These are phyloP conservation scores for Hemicrepidius hirtus DNA, from an alignment of 2,888 invertebrate species.

Conservation along the genomic window DNA sequence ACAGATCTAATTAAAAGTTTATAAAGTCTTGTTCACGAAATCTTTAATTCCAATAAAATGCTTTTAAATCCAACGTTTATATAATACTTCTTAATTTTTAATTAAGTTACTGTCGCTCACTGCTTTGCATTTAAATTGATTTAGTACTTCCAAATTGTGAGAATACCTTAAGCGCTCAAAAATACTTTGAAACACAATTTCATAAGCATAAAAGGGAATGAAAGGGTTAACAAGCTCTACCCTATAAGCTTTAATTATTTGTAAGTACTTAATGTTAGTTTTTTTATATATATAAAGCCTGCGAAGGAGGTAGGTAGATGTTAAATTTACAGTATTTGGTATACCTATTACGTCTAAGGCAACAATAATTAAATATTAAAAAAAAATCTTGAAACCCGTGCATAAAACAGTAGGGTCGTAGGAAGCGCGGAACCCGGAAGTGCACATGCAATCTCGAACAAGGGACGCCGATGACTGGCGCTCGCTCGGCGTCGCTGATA, in stretches of 20 bases:
- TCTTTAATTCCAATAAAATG: slow-evolving; percentile 3
- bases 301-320: neutral
- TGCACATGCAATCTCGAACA: slow-evolving; percentile 60
- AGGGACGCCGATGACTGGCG: slow-evolving; percentile 66
- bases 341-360: too few relatives aligned
- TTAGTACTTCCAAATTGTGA: neutral
- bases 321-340: neutral
- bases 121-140: neutral
- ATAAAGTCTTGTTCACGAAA: slow-evolving; percentile 14
- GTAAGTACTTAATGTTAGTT: too few relatives aligned
- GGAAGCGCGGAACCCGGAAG: slow-evolving; percentile 49
- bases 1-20: slow-evolving; percentile 22
- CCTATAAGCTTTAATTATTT: too few relatives aligned
- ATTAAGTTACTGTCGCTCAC: slow-evolving; percentile 1
- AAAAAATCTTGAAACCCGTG: slow-evolving; percentile 11
- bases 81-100: slow-evolving; percentile 11
- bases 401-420: slow-evolving; percentile 22
- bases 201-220: too few relatives aligned
- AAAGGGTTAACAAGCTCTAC: too few relatives aligned
- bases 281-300: neutral
- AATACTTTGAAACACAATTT: neutral
- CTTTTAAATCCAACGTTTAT: neutral
- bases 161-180: neutral
- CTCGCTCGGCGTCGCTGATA: slow-evolving; percentile 66
- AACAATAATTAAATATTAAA: neutral